These are phyloP conservation scores for Hyla sarda DNA, from an alignment of 2,113 vertebrate genomes.

Conservation along the genomic window DNA sequence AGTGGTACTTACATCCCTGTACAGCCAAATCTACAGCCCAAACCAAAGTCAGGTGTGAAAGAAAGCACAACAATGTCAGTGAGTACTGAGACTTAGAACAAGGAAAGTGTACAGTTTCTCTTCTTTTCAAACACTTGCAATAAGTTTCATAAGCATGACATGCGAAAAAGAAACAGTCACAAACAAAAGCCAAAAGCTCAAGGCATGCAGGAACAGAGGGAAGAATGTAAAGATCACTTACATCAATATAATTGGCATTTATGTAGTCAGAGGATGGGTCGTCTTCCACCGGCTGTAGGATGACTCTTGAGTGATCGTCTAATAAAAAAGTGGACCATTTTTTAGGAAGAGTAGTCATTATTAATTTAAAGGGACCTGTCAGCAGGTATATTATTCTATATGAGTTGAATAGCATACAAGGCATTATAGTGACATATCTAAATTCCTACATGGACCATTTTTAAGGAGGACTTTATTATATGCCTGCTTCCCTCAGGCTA, in stretches of 20 bases:
- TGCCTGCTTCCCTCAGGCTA: too few species aligned
- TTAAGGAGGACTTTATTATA: too few species aligned
- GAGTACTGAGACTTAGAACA: constrained; percentile 87
- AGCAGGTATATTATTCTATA: too few species aligned
- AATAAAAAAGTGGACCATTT: neutral
- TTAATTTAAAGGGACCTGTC: too few species aligned
- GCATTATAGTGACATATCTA: too few species aligned
- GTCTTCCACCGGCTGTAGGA: constrained; percentile 96
- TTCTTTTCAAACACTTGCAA: constrained; percentile 80
- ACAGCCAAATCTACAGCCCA: constrained; percentile 99
- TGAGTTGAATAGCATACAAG: too few species aligned
- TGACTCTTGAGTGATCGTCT: constrained; percentile 99
- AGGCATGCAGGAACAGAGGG: constrained; percentile 65
- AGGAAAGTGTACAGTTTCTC: constrained; percentile 85
- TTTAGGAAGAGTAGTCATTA: neutral
- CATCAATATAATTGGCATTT: constrained; percentile 99
- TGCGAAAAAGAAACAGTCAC: constrained; percentile 76
- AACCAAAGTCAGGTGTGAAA: constrained; percentile 99
- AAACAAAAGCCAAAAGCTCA: constrained; percentile 74
- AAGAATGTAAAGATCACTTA: constrained; percentile 87
- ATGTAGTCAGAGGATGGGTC: constrained; percentile 99
- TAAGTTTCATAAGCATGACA: constrained; percentile 79
- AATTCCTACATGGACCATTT: too few species aligned
- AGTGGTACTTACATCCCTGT: constrained; percentile 99
- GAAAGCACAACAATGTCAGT: constrained; percentile 96